A percentile compares a stretch with the other conserved stretches of the same genome.
Evolutionary conservation across 2,113 vertebrate genomes (phyloP).

Genomic region (Nymphicus hollandicus): DNA sequence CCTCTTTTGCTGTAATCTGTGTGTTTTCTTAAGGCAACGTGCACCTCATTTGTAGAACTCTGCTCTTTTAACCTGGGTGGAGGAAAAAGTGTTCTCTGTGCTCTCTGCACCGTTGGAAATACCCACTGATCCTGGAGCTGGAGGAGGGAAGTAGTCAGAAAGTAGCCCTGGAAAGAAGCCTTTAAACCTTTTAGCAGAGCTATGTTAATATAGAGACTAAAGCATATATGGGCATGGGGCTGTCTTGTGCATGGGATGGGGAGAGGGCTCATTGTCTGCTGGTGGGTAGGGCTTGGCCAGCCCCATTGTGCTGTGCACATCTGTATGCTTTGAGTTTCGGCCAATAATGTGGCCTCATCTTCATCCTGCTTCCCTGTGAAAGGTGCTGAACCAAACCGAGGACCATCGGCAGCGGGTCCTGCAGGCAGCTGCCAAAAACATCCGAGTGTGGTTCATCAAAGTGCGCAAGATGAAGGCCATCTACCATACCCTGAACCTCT

Average conservation of each 20-base stretch:
- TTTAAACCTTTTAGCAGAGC: neutral
- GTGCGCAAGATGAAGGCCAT: slow-evolving; percentile 99
- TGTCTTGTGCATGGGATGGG: neutral
- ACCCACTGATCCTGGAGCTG: neutral
- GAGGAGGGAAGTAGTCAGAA: neutral
- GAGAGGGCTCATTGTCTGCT: neutral
- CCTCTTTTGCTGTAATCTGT: neutral
- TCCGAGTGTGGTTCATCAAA: slow-evolving; percentile 98
- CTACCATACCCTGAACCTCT: slow-evolving; percentile 97
- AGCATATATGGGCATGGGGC: neutral
- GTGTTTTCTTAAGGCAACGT: neutral
- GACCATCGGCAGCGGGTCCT: slow-evolving; percentile 95
- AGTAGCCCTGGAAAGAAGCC: neutral
- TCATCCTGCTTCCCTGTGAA: neutral
- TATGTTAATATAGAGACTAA: neutral
- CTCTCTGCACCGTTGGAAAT: neutral
- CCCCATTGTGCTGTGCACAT: accelerated
- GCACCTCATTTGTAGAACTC: neutral
- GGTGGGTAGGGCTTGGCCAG: neutral
- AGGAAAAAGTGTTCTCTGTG: neutral
- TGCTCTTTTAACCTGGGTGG: slow-evolving; percentile 25
- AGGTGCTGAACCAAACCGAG: slow-evolving; percentile 98
- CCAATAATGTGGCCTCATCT: neutral
- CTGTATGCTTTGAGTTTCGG: neutral
- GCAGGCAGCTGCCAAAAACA: slow-evolving; percentile 92